Evolutionary conservation across 2,888 invertebrate species (phyloP), one percentile per base, ranked within the genome.

Genomic region (Campopleginae sp.): DNA sequence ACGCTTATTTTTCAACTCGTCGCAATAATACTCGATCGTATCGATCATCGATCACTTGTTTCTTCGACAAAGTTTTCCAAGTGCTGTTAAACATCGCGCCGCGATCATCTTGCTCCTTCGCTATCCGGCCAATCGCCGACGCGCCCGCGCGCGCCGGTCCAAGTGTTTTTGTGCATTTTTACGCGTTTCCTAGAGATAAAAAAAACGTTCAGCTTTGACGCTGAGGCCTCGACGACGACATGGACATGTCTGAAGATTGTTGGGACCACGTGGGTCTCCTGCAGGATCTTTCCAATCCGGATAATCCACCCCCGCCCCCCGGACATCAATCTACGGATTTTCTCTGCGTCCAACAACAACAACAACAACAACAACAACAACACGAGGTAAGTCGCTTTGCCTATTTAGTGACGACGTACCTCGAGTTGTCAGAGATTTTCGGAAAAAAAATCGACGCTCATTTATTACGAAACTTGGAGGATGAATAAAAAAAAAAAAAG

Each of bases 201-300:
- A 42, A 44, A 19, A n/a, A n/a, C n/a, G n/a, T n/a, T n/a, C n/a
- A n/a, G n/a, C n/a, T n/a, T n/a, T n/a, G n/a, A n/a, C n/a, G n/a
- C n/a, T n/a, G n/a, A n/a, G n/a, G n/a, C n/a, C n/a, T n/a, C n/a
- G n/a, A n/a, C 27, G 44, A 70, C 76, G 80, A 78, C 44, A 93
- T 93, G 94, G 93, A 93, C 89, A 92, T 93, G 90, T 87, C 92
- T 77, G 93, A 93, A 82, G 93, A 93, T 86, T 93, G 94, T 84
- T 93, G 94, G 94, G 93, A 93, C 86, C 93, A 93, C 93, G 93
- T 93, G 93, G 92, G 93, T 63, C 90, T 93, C 68, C 91, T 94
- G 46, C 93, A 93, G 86, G 93, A 93, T 86, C 92, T 92, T 74
- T 89, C 93, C 87, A 88, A 87, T 80, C 66, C 91, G 86, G 92